Conservation (phyloP, 2,797 vertebrate genomes). For the Sphenodon punctatus region DNA sequence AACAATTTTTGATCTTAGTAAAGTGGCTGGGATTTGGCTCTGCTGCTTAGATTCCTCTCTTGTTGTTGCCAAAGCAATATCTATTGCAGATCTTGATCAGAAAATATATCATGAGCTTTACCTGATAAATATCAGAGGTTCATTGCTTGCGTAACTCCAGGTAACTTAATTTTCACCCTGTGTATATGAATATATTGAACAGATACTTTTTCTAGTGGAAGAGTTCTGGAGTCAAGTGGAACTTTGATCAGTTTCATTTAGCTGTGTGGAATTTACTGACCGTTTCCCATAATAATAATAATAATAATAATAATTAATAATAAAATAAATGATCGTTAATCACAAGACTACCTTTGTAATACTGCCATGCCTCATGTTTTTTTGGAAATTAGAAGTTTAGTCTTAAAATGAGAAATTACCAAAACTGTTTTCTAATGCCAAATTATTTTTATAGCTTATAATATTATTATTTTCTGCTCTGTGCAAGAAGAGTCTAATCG, state of each 20-base stretch:
- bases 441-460: neutral
- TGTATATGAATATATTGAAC: no score
- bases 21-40: neutral
- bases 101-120: neutral
- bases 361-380: neutral
- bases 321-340: no score
- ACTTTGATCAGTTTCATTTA: no score
- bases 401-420: neutral
- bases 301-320: no score
- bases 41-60: neutral
- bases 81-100: neutral
- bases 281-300: no score
- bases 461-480: neutral
- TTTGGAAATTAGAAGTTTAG: neutral
- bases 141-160: no score
- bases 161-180: no score
- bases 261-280: no score
- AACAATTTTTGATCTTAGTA: neutral
- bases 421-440: neutral
- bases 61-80: neutral
- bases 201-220: no score
- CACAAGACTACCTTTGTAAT: neutral
- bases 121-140: neutral
- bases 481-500: no score
- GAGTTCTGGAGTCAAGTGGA: no score